Evolutionary conservation across 2,797 vertebrate species (phyloP).

Genomic region (Salarias fasciatus): DNA sequence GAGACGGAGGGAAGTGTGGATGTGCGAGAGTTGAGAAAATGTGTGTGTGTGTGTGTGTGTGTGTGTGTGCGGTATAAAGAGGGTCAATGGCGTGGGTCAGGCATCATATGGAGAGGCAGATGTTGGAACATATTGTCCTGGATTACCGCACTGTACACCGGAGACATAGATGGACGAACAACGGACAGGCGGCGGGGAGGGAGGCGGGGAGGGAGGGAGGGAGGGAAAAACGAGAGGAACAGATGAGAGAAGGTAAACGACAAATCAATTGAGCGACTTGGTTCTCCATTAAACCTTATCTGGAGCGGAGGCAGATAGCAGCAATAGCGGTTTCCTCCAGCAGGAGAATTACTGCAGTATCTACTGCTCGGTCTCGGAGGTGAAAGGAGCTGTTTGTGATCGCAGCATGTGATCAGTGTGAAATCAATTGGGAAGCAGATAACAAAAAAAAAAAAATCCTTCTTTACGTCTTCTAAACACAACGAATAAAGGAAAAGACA

Average conservation of each 20-base stretch:
- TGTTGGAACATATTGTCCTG: slow-evolving; percentile 94
- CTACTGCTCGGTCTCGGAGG: slow-evolving; percentile 6
- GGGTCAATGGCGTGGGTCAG: slow-evolving; percentile 87
- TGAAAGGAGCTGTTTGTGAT: slow-evolving; percentile 51
- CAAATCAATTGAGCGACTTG: slow-evolving; percentile 68
- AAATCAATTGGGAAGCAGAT: slow-evolving; percentile 44
- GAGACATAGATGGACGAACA: slow-evolving; percentile 67
- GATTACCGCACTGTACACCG: slow-evolving; percentile 83
- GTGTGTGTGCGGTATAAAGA: slow-evolving; percentile 84
- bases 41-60: slow-evolving; percentile 38
- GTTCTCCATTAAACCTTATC: slow-evolving; percentile 60
- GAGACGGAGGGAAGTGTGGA: slow-evolving; percentile 46
- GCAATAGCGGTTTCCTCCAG: slow-evolving; percentile 37
- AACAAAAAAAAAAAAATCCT: slow-evolving; percentile 5
- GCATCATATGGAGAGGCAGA: slow-evolving; percentile 94
- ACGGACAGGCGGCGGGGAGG: slow-evolving; percentile 46
- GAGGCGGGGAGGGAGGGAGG: slow-evolving; percentile 9
- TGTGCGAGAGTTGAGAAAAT: slow-evolving; percentile 35
- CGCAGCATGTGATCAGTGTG: slow-evolving; percentile 31
- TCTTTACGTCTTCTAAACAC: neutral
- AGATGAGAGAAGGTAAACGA: slow-evolving; percentile 64
- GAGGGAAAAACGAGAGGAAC: slow-evolving; percentile 22
- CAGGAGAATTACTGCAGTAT: slow-evolving; percentile 41
- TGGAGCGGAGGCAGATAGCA: slow-evolving; percentile 36
- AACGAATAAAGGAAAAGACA: slow-evolving; percentile 6